Conservation (phyloP, 2,113 vertebrate species). For the Meleagris gallopavo region DNA sequence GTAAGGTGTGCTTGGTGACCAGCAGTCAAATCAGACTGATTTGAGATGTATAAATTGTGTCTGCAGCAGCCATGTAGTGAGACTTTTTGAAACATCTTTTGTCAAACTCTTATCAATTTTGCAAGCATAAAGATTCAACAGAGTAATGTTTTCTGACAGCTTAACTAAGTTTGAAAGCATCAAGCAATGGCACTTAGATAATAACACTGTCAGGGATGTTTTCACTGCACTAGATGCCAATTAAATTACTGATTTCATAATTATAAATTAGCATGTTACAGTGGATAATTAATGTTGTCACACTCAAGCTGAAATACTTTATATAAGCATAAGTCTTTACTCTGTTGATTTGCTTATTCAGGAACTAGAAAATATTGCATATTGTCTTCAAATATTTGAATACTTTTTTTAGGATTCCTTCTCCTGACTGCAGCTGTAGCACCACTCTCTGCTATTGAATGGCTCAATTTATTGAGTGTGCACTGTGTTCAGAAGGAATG, state of each 20-base stretch:
- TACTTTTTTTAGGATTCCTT: neutral
- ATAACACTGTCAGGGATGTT: constrained; percentile 65
- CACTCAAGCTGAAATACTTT: constrained; percentile 68
- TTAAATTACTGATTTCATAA: constrained; percentile 81
- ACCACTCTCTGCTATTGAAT: neutral
- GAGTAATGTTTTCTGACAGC: constrained; percentile 50
- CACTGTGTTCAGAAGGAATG: neutral
- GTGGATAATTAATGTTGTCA: constrained; percentile 76
- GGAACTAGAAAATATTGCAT: constrained; percentile 61
- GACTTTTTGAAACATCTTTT: constrained; percentile 5
- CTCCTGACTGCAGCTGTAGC: constrained; percentile 28
- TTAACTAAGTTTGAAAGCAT: constrained; percentile 63
- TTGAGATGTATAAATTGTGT: neutral
- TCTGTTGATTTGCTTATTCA: constrained; percentile 70
- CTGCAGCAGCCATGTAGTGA: neutral
- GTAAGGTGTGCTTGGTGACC: neutral
- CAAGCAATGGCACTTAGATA: constrained; percentile 54
- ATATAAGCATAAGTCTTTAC: constrained; percentile 54
- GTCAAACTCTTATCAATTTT: neutral
- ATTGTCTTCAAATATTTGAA: constrained; percentile 53
- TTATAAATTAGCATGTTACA: constrained; percentile 72
- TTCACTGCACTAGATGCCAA: constrained; percentile 75
- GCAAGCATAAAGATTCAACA: constrained; percentile 7
- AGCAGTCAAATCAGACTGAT: neutral
- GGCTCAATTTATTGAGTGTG: neutral